phyloP scores from a whole-genome alignment of 2,797 vertebrate genomes.

The Naso thynnoides region DNA sequence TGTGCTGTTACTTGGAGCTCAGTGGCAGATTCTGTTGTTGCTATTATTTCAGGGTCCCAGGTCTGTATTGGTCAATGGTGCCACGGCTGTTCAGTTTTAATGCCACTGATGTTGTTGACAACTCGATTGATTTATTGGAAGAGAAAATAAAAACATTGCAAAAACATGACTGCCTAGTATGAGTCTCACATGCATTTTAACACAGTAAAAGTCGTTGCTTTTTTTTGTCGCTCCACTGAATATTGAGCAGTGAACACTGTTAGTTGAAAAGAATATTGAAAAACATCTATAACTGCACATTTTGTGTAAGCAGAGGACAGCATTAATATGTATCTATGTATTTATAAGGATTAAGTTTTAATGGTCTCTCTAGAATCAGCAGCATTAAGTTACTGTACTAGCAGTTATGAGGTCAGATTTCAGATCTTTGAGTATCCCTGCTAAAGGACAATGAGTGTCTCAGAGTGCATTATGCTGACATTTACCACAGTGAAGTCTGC shows the following conservation, averaged over 20 bases:
- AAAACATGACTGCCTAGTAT: not conserved
- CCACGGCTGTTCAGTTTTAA: not conserved
- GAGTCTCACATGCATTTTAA: not conserved
- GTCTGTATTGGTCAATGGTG: not conserved
- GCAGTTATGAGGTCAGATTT: not conserved
- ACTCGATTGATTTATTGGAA: conserved; percentile 3
- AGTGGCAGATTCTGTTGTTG: too few species aligned
- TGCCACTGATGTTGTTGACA: too few species aligned
- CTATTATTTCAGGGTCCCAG: too few species aligned
- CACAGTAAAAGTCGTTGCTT: not conserved
- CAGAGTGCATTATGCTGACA: not conserved
- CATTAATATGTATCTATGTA: too few species aligned
- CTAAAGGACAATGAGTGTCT: not conserved
- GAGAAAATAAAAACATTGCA: not conserved
- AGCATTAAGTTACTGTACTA: not conserved
- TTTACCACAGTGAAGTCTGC: too few species aligned
- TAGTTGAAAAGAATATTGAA: not conserved
- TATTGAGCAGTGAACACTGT: not conserved
- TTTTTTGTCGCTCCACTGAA: not conserved
- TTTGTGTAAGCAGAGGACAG: too few species aligned
- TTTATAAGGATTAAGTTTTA: conserved; percentile 11
- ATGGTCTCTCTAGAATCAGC: not conserved
- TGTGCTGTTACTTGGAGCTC: not conserved
- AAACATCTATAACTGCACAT: not conserved
- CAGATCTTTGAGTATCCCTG: not conserved